phyloP scores from a whole-genome alignment of 2,113 vertebrate species.

The Bombycilla garrulus region DNA sequence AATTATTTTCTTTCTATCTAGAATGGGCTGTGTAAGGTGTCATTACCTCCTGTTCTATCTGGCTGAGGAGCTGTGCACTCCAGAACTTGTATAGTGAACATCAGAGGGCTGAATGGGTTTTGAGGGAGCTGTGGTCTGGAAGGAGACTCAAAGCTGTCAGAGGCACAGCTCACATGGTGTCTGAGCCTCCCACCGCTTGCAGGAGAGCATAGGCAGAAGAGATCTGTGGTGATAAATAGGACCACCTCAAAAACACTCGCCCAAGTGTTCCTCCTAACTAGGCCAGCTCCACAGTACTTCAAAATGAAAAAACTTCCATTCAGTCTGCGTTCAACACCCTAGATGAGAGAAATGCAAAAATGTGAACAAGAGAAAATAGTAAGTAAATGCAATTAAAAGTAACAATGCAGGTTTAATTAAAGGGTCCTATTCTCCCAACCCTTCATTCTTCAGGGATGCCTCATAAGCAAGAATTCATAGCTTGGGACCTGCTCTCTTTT shows the following conservation, averaged over 20 bases:
- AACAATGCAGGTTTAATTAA: conserved; percentile 63
- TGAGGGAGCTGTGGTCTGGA: neutral
- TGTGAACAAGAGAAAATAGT: conserved; percentile 32
- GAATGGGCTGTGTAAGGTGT: conserved; percentile 42
- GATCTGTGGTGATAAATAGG: neutral
- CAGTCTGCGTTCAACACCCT: neutral
- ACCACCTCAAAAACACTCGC: neutral
- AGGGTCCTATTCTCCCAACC: conserved; percentile 48
- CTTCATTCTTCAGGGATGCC: conserved; percentile 60
- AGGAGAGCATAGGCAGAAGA: neutral
- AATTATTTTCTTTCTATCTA: conserved; percentile 68
- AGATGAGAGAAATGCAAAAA: conserved; percentile 68
- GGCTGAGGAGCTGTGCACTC: neutral
- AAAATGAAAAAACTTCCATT: neutral
- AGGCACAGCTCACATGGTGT: neutral
- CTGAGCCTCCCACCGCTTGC: rapidly evolving
- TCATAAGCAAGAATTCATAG: conserved; percentile 50
- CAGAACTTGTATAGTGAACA: rapidly evolving
- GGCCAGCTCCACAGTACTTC: neutral
- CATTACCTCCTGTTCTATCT: conserved; percentile 31
- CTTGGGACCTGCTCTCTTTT: conserved; percentile 38
- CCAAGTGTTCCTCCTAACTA: neutral
- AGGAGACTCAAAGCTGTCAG: neutral
- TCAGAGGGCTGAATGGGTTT: neutral
- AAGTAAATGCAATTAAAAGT: conserved; percentile 58